phyloP scores from a whole-genome alignment of 2,113 vertebrate species.

The Columba janthina region DNA sequence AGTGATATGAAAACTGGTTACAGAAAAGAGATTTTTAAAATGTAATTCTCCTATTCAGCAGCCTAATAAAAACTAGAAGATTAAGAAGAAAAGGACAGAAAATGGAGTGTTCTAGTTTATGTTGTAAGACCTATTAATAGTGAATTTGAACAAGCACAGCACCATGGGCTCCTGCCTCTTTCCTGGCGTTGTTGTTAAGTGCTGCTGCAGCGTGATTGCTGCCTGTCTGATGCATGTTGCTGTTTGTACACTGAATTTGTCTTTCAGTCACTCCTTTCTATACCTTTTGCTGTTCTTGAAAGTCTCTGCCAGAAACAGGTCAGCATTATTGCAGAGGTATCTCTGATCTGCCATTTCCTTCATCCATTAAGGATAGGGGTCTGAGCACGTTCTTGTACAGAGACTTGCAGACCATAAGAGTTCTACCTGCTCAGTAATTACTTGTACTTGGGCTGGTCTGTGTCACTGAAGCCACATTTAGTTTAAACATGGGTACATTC shows the following conservation, averaged over 20 bases:
- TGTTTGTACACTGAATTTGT: not conserved
- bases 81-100: not conserved
- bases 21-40: not conserved
- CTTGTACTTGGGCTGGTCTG: not conserved
- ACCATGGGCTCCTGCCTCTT: not conserved
- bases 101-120: not conserved
- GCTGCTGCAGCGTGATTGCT: not conserved
- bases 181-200: not conserved
- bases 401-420: not conserved
- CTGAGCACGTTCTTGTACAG: not conserved
- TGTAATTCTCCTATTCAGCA: not conserved
- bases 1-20: not conserved
- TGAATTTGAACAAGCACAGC: not conserved
- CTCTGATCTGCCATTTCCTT: not conserved
- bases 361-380: not conserved
- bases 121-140: not conserved
- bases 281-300: not conserved
- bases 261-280: not conserved
- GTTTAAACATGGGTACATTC: slow-evolving; percentile 14
- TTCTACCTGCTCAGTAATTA: not conserved
- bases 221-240: not conserved
- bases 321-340: not conserved
- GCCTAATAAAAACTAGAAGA: not conserved
- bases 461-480: not conserved
- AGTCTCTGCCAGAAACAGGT: not conserved